Evolutionary conservation across 2,797 vertebrate genomes (phyloP).

Genomic region (Bufotes viridis): DNA sequence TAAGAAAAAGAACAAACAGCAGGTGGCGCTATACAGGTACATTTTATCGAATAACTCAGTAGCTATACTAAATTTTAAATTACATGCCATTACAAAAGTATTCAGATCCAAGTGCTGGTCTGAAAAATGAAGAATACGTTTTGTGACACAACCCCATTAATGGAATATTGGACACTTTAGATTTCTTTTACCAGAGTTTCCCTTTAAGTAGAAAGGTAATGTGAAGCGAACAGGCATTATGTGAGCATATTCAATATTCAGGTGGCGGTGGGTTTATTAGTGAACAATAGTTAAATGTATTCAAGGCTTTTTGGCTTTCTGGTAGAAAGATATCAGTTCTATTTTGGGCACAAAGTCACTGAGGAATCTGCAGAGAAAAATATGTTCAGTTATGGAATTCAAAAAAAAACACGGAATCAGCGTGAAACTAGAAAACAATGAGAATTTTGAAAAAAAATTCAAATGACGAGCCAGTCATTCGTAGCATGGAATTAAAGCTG

Average conservation of each 20-base stretch:
- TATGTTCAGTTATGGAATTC: constrained; percentile 15
- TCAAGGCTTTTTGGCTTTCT: constrained; percentile 38
- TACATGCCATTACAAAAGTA: too few species aligned
- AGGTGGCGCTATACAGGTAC: too few species aligned
- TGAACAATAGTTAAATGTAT: constrained; percentile 39
- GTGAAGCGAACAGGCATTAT: not conserved
- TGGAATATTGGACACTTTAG: not conserved
- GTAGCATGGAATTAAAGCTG: constrained; percentile 7
- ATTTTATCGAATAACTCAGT: too few species aligned
- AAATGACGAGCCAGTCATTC: constrained; percentile 1
- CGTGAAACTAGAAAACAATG: constrained; percentile 26
- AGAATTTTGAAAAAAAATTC: not conserved
- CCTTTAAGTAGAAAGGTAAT: not conserved
- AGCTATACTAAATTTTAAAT: too few species aligned
- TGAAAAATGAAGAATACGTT: too few species aligned
- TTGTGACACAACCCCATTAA: too few species aligned
- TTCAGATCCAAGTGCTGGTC: too few species aligned
- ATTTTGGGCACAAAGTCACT: constrained; percentile 46
- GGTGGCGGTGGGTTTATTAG: constrained; percentile 31
- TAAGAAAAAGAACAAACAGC: too few species aligned
- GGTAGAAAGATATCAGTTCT: constrained; percentile 26
- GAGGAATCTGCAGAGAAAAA: constrained; percentile 23
- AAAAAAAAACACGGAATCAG: constrained; percentile 35
- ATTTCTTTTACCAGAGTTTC: not conserved
- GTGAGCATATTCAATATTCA: constrained; percentile 8